Evolutionary conservation across 2,888 invertebrate species (phyloP).

Genomic region (Caenorhabditis sp.): DNA sequence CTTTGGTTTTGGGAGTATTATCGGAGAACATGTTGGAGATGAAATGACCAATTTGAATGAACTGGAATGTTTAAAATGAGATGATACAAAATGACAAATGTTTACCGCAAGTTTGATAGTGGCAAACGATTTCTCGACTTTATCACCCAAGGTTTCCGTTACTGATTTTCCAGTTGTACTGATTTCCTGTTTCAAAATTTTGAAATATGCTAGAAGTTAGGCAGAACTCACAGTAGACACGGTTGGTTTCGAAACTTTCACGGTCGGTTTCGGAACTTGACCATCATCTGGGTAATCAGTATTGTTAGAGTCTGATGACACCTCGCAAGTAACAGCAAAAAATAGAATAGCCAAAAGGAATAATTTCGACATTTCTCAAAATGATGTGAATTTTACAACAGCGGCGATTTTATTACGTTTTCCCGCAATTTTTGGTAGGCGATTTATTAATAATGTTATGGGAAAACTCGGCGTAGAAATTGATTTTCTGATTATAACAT

Average conservation of each 20-base stretch:
- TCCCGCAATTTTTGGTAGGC: background rate
- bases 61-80: no score
- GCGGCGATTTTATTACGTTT: background rate
- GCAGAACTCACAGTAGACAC: no score
- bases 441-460: background rate
- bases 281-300: background rate
- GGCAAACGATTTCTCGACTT: background rate
- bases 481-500: no score
- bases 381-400: background rate
- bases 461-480: background rate
- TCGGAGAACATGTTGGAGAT: background rate
- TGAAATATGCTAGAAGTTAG: no score
- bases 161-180: no score
- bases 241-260: no score
- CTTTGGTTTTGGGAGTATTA: background rate
- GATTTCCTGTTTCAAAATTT: no score
- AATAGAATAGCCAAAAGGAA: background rate
- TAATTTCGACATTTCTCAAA: background rate
- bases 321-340: background rate
- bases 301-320: background rate
- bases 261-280: no score
- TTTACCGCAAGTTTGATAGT: background rate
- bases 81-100: no score
- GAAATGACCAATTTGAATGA: background rate
- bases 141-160: background rate